Percentiles rank a stretch among this genome's conserved stretches.
These are phyloP conservation scores for Xiphophorus hellerii DNA, from an alignment of 2,113 vertebrate species.

Conservation along the genomic window DNA sequence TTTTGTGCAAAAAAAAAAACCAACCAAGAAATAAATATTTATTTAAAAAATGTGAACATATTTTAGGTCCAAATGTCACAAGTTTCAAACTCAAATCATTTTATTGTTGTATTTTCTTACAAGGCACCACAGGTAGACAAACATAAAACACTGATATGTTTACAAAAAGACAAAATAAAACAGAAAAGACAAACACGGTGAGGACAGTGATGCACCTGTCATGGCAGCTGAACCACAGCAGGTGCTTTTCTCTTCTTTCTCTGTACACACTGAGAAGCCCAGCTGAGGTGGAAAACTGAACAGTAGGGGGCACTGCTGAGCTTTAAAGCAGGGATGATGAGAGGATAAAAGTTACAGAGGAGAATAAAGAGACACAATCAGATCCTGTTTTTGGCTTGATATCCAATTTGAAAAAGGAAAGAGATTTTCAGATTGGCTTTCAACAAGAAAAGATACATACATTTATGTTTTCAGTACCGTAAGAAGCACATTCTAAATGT, in stretches of 20 bases:
- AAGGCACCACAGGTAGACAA: neutral
- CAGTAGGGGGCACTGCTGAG: constrained; percentile 28
- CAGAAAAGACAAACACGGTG: constrained; percentile 1
- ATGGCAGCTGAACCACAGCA: neutral
- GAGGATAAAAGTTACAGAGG: neutral
- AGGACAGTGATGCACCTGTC: neutral
- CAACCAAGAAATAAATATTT: neutral
- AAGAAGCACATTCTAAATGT: neutral
- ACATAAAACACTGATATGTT: constrained; percentile 8
- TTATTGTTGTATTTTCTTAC: constrained; percentile 33
- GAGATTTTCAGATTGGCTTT: neutral
- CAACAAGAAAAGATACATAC: neutral
- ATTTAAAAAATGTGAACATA: neutral
- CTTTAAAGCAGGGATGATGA: neutral
- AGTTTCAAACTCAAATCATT: constrained; percentile 3
- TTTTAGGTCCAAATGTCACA: neutral
- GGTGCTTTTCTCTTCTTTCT: neutral
- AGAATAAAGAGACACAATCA: neutral
- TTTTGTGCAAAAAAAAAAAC: neutral
- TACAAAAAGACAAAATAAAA: neutral
- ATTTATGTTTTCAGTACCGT: neutral
- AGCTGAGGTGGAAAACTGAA: neutral
- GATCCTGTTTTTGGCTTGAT: neutral
- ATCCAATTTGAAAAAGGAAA: neutral
- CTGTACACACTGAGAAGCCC: neutral